A percentile compares a stretch with the other conserved stretches of the same genome.
These are phyloP conservation scores for Zapus hudsonius DNA, from an alignment of 2,113 vertebrate species.

Conservation along the genomic window DNA sequence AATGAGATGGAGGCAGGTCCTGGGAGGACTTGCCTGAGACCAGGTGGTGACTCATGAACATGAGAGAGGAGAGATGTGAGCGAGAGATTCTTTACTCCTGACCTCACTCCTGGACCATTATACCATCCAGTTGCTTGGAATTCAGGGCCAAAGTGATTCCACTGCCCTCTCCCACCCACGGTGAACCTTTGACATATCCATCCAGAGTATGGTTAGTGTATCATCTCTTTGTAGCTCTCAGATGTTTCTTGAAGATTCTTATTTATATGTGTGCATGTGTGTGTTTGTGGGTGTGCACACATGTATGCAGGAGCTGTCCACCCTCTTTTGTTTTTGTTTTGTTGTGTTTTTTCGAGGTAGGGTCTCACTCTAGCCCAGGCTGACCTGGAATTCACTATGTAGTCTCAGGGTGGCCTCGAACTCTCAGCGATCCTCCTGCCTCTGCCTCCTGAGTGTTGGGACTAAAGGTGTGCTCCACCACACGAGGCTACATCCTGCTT, in stretches of 20 bases:
- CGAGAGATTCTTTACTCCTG: constrained; percentile 61
- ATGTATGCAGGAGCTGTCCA: no score
- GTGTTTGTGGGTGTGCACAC: no score
- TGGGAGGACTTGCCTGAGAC: constrained; percentile 49
- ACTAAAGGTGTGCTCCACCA: no score
- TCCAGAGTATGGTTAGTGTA: background rate
- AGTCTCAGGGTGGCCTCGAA: no score
- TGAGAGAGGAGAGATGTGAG: constrained; percentile 24
- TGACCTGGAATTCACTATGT: no score
- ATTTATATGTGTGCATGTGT: no score
- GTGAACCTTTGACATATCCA: constrained; percentile 51
- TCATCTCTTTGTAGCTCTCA: constrained; percentile 29
- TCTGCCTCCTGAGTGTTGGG: no score
- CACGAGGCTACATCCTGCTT: no score
- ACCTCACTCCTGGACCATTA: constrained; percentile 55
- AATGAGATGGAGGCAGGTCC: constrained; percentile 26
- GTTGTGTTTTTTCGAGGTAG: no score
- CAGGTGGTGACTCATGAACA: constrained; percentile 61
- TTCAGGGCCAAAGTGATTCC: background rate
- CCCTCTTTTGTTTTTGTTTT: no score
- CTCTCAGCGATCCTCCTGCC: no score
- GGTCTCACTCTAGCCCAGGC: no score
- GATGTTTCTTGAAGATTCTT: background rate
- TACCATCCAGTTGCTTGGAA: background rate
- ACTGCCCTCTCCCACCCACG: background rate